Evolutionary conservation across 2,888 invertebrate species (phyloP), one percentile per base, ranked within the genome.

Genomic region (Toxonevra muliebris): DNA sequence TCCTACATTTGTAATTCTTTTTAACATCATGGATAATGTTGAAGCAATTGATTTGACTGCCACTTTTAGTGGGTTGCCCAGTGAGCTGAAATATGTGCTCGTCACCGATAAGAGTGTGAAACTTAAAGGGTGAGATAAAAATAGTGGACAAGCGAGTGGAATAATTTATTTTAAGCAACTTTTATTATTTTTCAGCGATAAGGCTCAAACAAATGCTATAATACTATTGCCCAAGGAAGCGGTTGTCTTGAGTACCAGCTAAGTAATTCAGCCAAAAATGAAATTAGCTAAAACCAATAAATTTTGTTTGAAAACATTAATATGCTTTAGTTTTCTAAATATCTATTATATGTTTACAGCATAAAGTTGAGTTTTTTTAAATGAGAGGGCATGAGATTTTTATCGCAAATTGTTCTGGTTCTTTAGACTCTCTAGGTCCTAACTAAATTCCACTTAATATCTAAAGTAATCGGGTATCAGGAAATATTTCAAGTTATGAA

Each of bases 11-110:
- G 77, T 88, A 0, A 86, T 86, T 0, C 76, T 88, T 0, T 76
- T 87, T 13, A 89, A 89, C 78, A 74, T 88, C 60, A 84, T 82
- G 3, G 75, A 81, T 45, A 65, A 81, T 19, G 73, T 80, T 0
- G 82, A 86, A 69, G 69, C 71, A 0, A 78, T 87, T 1, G 84
- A 87, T 71, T 74, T 88, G 42, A 79, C 78, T 58, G 63, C 82
- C 0, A 69, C 62, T 0, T 80, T 80, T 58, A 62, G 65, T 13
- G 69, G 70, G 7, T 69, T 85, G 15, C 68, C 76, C 9, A 59
- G 66, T 0, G 64, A 75, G 11, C 66, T 85, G 30, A 71, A 76
- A 15, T 84, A 83, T 66, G 75, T 76, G 2, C 70, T 82, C 17
- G 82, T 83, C 12, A 81, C 76, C 17, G 77, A 76, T 43, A 78